Evolutionary conservation across 2,888 invertebrate species (phyloP).

Genomic region (Scotopteryx bipunctaria): DNA sequence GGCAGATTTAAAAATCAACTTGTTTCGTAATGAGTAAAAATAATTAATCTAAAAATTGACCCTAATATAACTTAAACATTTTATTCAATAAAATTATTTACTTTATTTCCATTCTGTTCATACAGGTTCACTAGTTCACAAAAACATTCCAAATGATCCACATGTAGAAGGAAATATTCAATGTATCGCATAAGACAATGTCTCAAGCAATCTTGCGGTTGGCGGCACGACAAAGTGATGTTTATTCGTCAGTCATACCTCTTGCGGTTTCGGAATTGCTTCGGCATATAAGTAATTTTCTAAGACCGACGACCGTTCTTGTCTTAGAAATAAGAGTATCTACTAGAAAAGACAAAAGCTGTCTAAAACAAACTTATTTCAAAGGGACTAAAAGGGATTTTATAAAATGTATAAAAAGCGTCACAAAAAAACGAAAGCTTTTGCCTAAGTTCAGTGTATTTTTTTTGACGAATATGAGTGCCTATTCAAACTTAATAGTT

Average conservation of each 20-base stretch:
- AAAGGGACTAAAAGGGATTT: no score
- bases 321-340: slow-evolving; percentile 27
- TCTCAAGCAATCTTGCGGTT: slow-evolving; percentile 70
- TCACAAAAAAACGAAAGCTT: no score
- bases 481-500: no score
- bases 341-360: slow-evolving; percentile 3
- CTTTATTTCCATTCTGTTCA: no score
- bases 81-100: no score
- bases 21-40: not conserved
- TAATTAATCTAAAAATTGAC: no score
- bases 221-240: slow-evolving; percentile 70
- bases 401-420: no score
- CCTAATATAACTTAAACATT: no score
- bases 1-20: no score
- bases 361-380: not conserved
- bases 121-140: no score
- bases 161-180: slow-evolving; percentile 40
- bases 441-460: no score
- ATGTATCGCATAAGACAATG: slow-evolving; percentile 66
- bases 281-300: slow-evolving; percentile 80
- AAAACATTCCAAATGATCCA: not conserved
- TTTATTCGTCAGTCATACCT: slow-evolving; percentile 72
- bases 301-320: slow-evolving; percentile 57
- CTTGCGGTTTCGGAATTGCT: slow-evolving; percentile 77
- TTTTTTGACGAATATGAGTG: no score